Base-by-base conservation (phyloP, 2,113 vertebrate species). In the Alethe castanea region DNA sequence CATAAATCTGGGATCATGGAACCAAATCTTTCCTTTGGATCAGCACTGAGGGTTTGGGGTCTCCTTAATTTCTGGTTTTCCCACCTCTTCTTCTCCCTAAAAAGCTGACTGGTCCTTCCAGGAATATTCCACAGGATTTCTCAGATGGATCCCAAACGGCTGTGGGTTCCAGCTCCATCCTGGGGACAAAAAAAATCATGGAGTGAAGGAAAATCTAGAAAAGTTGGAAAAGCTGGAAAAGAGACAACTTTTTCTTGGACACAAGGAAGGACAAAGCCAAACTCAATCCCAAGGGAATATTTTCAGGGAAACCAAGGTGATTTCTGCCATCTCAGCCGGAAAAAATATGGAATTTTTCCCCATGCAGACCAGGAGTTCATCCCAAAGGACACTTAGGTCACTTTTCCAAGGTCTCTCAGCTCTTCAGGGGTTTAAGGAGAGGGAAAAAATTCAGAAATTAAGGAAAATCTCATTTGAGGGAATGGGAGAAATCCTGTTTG, bases 121-220 rank as follows among this genome's bases (percentile, higher is more conserved):
- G 14, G 31, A 72, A 33, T 0, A 0, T 64, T 77, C 85, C 57
- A 14, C 6, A 20, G 71, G 56, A 42, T 65, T 64, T 17, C 17
- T 20, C 0, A 0, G 31, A 16, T 40, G 36, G 22, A 66, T 60
- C n/a, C 36, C 35, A 31, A 60, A n/a, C 12, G 12, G 22, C 28
- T 5, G 1, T 4, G 0, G 29, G 12, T 9, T 61, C 35, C 73
- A 33, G 35, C 28, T 62, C 29, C 45, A 40, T 50, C 57, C 64
- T 3, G 5, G 24, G n/a, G 53, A 38, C 14, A 53, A 53, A 44
- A 53, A 53, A 76, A 38, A 2, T 14, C 31, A 31, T 0, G 2
- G 71, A 66, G 36, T 0, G 0, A 74, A 90, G 38, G 16, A 65
- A 66, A 57, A 82, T 12, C 12, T 40, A 23, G 45, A 12, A 31